A percentile compares a stretch with the other conserved stretches of the same genome.
These are phyloP conservation scores for Resseliella maxima DNA, from an alignment of 2,888 invertebrate species.

Conservation along the genomic window DNA sequence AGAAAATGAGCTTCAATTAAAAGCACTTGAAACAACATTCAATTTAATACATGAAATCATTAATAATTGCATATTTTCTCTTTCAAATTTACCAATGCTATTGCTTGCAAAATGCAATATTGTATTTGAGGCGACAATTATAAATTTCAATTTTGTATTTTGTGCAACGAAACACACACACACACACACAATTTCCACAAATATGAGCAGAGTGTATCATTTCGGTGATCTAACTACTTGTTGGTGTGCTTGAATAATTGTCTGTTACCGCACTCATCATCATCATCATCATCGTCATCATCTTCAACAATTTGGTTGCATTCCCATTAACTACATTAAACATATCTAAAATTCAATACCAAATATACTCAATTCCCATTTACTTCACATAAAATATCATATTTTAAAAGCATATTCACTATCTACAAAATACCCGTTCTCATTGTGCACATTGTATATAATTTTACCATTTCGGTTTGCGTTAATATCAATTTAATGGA, in stretches of 20 bases:
- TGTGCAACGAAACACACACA: neutral
- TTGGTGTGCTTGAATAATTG: neutral
- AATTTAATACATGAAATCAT: too few relatives aligned
- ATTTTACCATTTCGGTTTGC: neutral
- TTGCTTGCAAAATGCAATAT: too few relatives aligned
- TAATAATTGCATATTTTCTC: too few relatives aligned
- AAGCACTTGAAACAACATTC: too few relatives aligned
- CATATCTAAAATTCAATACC: slow-evolving; percentile 1
- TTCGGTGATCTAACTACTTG: neutral
- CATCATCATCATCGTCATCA: too few relatives aligned
- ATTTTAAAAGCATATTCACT: slow-evolving; percentile 2
- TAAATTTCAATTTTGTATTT: neutral
- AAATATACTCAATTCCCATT: neutral
- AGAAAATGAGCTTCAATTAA: too few relatives aligned
- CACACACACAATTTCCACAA: neutral
- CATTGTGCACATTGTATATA: neutral
- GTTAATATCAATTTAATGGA: slow-evolving; percentile 51
- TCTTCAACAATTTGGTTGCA: too few relatives aligned
- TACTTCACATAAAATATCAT: neutral
- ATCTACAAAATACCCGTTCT: neutral
- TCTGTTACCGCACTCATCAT: neutral
- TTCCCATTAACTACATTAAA: neutral
- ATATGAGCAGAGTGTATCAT: neutral
- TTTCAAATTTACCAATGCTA: too few relatives aligned
- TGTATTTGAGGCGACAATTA: neutral